Base-by-base conservation (phyloP, 92 coral and sea anemone genomes). In the Chrysogorgia sp. region DNA sequence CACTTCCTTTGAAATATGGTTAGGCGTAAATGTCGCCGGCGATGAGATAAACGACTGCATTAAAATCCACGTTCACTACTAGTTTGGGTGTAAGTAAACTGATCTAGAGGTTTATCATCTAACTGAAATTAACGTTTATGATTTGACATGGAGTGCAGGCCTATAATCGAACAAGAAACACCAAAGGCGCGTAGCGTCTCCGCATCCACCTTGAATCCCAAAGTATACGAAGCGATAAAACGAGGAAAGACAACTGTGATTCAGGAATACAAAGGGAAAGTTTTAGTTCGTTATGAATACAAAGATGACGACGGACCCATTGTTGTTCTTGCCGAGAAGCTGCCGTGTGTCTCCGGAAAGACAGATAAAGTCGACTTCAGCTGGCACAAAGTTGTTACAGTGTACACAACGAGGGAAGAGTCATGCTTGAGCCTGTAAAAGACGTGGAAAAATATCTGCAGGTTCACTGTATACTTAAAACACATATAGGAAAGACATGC, bases 281-380 rank as follows among this genome's bases (percentile, higher is more conserved):
- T 59, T 30, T 40, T 72, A 72, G 79, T 72, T 26, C 79, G 79
- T 72, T 72, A 72, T 28, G 79, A 72, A 24, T 35, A 72, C 79
- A 72, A 23, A 45, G 79, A 72, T 25, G n/a, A 14, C 43, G 79
- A 72, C 25, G 79, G 79, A 8, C 40, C 79, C 31, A 72, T 72
- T n/a, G 56, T 72, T 20, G 79, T 72, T 26, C 65, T 72, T 8
- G 79, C 79, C 3, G 79, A 72, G 65, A 72, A 56, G 43, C 43
- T 72, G 65, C 65, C 79, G 3, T 72, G 64, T 55, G 64, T 72
- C 33, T 53, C 79, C 19, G 79, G 79, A 35, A 72, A 41, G 35
- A 72, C 79, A 13, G 79, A 72, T 22, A 52, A 72, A 34, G 79
- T 72, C 10, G 79, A 53, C 33, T 72, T 72, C 79, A 72, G 79